Evolutionary conservation across 2,797 vertebrate species (phyloP).

Genomic region (Spea hammondii): DNA sequence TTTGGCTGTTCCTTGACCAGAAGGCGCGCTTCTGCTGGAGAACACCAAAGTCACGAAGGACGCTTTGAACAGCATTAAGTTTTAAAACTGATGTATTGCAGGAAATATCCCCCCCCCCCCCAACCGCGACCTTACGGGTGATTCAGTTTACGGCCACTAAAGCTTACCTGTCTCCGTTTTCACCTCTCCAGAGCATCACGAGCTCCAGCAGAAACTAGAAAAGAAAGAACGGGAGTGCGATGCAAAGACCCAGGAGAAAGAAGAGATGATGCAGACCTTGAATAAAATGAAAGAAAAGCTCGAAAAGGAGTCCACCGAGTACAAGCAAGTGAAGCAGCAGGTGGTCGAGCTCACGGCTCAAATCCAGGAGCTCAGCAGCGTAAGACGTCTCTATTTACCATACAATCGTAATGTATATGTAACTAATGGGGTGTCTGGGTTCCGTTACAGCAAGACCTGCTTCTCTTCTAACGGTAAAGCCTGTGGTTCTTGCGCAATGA

Average conservation of each 20-base stretch:
- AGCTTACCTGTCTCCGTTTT: background rate
- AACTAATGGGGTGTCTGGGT: no score
- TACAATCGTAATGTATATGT: no score
- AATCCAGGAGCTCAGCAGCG: constrained; percentile 88
- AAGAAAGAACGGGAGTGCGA: constrained; percentile 97
- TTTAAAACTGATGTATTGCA: no score
- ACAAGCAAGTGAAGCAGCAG: constrained; percentile 93
- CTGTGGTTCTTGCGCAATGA: no score
- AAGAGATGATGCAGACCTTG: constrained; percentile 98
- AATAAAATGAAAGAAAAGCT: constrained; percentile 99
- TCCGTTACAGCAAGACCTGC: no score
- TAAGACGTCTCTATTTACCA: constrained; percentile 53
- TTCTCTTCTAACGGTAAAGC: no score
- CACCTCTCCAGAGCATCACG: constrained; percentile 80
- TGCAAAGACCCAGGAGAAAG: constrained; percentile 96
- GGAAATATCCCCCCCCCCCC: no score
- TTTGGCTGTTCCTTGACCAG: no score
- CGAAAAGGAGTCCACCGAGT: constrained; percentile 88
- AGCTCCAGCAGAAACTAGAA: constrained; percentile 92
- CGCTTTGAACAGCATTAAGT: no score
- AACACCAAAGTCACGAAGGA: no score
- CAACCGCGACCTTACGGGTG: no score
- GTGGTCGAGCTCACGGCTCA: constrained; percentile 81
- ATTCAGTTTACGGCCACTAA: background rate
- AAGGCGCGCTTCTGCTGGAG: no score